These are phyloP conservation scores for Gnathonemus echidnorhynchus DNA, from an alignment of 2,113 vertebrate species.

Conservation along the genomic window DNA sequence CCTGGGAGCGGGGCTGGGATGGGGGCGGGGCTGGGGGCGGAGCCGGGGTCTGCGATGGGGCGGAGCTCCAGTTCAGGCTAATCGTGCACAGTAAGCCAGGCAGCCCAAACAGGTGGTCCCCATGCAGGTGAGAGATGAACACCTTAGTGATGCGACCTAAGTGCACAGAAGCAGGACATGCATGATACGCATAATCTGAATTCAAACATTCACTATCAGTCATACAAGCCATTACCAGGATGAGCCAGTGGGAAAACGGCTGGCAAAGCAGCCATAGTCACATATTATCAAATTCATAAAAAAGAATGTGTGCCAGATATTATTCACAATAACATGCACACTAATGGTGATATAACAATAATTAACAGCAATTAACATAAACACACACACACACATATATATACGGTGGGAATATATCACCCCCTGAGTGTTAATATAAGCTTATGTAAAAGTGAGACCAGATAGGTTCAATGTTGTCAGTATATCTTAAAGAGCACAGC, in stretches of 20 bases:
- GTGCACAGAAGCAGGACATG: not conserved
- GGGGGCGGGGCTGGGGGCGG: conserved; percentile 31
- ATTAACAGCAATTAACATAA: not conserved
- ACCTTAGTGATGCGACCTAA: conserved; percentile 84
- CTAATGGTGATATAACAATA: not conserved
- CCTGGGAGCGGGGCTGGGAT: conserved; percentile 29
- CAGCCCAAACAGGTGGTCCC: conserved; percentile 87
- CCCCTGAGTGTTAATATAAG: not conserved
- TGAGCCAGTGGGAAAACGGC: not conserved
- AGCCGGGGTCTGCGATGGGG: conserved; percentile 30
- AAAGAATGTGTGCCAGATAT: not conserved
- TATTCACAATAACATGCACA: not conserved
- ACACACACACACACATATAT: not conserved
- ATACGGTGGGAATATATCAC: not conserved
- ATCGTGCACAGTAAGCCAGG: conserved; percentile 86
- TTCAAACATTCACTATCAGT: not conserved
- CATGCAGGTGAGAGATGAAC: conserved; percentile 90
- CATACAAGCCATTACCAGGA: not conserved
- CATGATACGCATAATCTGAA: not conserved
- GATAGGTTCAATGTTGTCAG: not conserved
- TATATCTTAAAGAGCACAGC: not conserved
- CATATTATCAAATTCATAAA: not conserved
- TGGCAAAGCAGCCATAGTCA: not conserved
- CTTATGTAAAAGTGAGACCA: not conserved
- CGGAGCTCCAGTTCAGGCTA: conserved; percentile 66